Percentiles rank a stretch among this genome's conserved stretches.
Evolutionary conservation across 2,888 invertebrate species (phyloP).

Genomic region (Didymodactylos carnosus): DNA sequence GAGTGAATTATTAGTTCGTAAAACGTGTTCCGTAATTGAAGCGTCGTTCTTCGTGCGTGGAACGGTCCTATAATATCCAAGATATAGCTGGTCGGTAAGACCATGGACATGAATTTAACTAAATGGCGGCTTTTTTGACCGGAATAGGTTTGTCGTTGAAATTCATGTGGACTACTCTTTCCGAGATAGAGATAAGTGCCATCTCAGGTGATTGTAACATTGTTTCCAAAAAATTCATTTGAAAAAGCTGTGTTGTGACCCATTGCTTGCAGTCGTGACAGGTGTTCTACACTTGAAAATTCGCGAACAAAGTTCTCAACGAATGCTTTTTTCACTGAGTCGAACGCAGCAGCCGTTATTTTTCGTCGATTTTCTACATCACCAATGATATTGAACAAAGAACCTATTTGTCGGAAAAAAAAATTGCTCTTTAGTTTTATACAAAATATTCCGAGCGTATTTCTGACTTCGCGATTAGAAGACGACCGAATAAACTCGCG

Average conservation of each 20-base stretch:
- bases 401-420: too few relatives aligned
- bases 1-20: neutral
- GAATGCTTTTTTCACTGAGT: too few relatives aligned
- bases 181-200: neutral
- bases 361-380: too few relatives aligned
- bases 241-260: neutral
- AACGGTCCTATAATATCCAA: neutral
- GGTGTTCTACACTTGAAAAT: too few relatives aligned
- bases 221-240: neutral
- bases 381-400: too few relatives aligned
- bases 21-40: neutral
- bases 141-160: neutral
- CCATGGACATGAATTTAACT: neutral
- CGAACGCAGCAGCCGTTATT: too few relatives aligned
- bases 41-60: neutral
- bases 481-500: too few relatives aligned
- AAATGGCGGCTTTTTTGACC: neutral
- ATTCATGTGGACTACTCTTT: neutral
- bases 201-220: neutral
- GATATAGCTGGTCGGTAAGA: neutral
- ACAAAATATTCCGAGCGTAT: too few relatives aligned
- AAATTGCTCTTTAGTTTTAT: too few relatives aligned
- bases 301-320: too few relatives aligned
- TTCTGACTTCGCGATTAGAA: too few relatives aligned
- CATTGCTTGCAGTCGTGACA: too few relatives aligned